phyloP scores from a whole-genome alignment of 2,888 invertebrate genomes.

The Spicauda simplicius region DNA sequence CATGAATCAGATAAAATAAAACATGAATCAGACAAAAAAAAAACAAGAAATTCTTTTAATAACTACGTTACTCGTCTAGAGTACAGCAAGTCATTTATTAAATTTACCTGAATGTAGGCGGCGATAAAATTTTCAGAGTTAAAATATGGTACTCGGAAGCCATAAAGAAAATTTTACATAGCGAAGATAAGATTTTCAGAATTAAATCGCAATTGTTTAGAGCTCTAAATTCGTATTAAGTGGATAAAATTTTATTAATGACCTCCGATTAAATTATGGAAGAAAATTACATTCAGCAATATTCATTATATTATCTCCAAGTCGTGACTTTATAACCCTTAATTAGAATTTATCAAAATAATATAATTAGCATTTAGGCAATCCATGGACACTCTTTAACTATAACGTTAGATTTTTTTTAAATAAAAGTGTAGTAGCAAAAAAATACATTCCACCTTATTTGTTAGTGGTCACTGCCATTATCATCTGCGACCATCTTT shows the following conservation, averaged over 20 bases:
- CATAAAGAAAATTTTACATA: constrained; percentile 76
- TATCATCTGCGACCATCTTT: too few species aligned
- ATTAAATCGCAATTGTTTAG: constrained; percentile 60
- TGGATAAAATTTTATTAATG: constrained; percentile 34
- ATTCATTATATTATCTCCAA: not conserved
- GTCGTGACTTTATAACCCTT: not conserved
- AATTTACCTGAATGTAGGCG: constrained; percentile 55
- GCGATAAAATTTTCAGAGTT: constrained; percentile 68
- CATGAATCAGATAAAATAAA: too few species aligned
- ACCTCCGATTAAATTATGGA: constrained; percentile 32
- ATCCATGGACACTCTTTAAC: too few species aligned
- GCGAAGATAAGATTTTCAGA: constrained; percentile 65
- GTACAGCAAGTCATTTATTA: constrained; percentile 13
- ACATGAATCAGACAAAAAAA: too few species aligned
- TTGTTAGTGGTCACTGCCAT: too few species aligned
- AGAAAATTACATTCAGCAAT: constrained; percentile 15
- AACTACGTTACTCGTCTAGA: not conserved
- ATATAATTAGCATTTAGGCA: too few species aligned
- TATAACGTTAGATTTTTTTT: too few species aligned
- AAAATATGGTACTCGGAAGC: constrained; percentile 77
- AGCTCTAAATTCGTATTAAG: constrained; percentile 49
- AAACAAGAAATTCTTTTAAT: not conserved
- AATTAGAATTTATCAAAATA: too few species aligned
- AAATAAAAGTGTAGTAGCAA: too few species aligned
- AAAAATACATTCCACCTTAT: too few species aligned